Percentiles rank a stretch among this genome's conserved stretches.
Conservation (phyloP, 2,797 vertebrate species). For the Fratercula arctica region DNA sequence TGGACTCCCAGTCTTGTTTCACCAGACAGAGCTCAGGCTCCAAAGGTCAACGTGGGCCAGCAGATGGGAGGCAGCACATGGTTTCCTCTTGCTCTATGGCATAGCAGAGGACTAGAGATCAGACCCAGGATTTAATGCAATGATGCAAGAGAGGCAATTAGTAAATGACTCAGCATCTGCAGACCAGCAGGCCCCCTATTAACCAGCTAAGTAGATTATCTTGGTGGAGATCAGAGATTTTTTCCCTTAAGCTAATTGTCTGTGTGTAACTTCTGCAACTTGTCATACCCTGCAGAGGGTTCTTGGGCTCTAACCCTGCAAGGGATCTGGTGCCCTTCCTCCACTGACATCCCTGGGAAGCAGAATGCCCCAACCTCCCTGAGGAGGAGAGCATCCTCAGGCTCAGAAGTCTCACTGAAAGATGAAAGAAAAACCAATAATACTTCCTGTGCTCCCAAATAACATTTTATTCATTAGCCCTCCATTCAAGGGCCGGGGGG, state of each 20-base stretch:
- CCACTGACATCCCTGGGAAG: rapidly evolving
- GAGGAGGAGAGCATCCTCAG: not conserved
- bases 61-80: not conserved
- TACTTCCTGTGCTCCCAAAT: not conserved
- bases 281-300: not conserved
- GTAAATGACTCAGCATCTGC: slow-evolving; percentile 32
- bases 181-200: slow-evolving; percentile 26
- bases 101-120: not conserved
- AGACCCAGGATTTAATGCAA: not conserved
- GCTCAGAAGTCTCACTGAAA: not conserved
- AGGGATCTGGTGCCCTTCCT: not conserved
- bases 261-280: not conserved
- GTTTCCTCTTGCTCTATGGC: not conserved
- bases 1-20: not conserved
- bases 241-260: not conserved
- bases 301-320: not conserved
- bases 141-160: not conserved
- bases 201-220: slow-evolving; percentile 31
- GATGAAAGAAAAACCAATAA: not conserved
- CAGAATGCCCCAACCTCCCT: rapidly evolving
- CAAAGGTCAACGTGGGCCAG: not conserved
- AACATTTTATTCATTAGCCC: not conserved
- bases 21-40: not conserved
- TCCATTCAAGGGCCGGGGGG: too few species aligned
- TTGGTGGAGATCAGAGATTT: not conserved